Base-by-base conservation (phyloP, 35 echinoderm and acorn worm genomes). In the Patiria miniata region DNA sequence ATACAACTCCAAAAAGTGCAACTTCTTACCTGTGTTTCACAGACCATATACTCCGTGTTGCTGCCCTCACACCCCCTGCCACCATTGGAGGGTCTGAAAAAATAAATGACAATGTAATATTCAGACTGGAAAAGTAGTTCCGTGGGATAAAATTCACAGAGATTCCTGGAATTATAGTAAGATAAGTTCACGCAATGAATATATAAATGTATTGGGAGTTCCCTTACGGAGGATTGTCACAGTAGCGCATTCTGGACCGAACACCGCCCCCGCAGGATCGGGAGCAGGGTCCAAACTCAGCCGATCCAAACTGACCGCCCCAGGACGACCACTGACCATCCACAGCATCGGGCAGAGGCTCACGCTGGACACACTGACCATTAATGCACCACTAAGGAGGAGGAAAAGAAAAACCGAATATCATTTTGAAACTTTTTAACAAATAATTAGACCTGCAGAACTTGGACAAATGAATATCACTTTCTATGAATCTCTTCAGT, bases 221-320 rank as follows among this genome's bases (percentile, higher is more conserved):
- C 21, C 39, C 80, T 47, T 82, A 82, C 80, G 17, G 5, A 51
- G 95, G 95, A 79, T 90, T 89, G 47, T 88, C 83, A 69, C 95
- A 98, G 21, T 79, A 50, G 51, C 95, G 85, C 39, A 44, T 91
- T 8, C 92, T 78, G 2, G 50, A 38, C 40, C 83, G 42, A 21
- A 89, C 80, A 28, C 95, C 95, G 8, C 84, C 89, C 33, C 95
- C 95, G 76, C 95, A 98, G 21, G 92, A 91, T 26, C 83, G 54
- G 9, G 95, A 94, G 68, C 95, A 98, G 12, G 85, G 81, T 23
- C 80, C 79, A 30, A 88, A 90, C 78, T 83, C 80, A 2, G 38
- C 33, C 8, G 26, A 34, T 47, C 42, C 42, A 78, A 36, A 36
- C 19, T 78, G 32, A 36, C 19, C 39, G 17, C 84, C 55, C 92